phyloP scores from a whole-genome alignment of 1,140 invertebrate genomes.

The Tenebrio molitor region DNA sequence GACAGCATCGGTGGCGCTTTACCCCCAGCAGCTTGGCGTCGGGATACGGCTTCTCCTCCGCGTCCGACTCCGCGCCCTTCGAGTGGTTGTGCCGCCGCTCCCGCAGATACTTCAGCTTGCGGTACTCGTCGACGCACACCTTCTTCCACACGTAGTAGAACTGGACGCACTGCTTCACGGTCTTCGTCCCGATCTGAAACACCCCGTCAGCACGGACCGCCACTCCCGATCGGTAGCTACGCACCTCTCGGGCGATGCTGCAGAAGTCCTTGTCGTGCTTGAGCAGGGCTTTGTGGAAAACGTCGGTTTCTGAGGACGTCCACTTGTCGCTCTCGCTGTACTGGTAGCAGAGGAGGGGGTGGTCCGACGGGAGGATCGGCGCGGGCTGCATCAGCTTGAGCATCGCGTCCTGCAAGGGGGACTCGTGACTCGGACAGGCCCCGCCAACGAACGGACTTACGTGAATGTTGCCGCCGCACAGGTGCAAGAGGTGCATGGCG shows the following conservation, averaged over 20 bases:
- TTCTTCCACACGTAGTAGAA: constrained; percentile 99
- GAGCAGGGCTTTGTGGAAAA: constrained; percentile 88
- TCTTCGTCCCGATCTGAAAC: constrained; percentile 85
- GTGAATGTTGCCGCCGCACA: constrained; percentile 89
- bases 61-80: constrained; percentile 54
- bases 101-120: constrained; percentile 69
- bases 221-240: constrained; percentile 47
- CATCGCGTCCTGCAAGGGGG: constrained; percentile 79
- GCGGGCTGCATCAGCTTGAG: constrained; percentile 81
- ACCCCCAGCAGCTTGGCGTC: constrained; percentile 65
- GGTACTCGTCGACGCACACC: constrained; percentile 89
- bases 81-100: constrained; percentile 55
- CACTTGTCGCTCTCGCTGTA: constrained; percentile 85
- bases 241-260: constrained; percentile 87
- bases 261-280: constrained; percentile 96
- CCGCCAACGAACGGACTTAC: constrained; percentile 74
- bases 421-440: too few species aligned
- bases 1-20: constrained; percentile 34
- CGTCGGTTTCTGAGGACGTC: constrained; percentile 88
- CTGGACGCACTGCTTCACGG: constrained; percentile 94
- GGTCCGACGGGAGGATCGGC: constrained; percentile 79
- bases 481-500: constrained; percentile 90
- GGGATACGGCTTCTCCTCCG: constrained; percentile 63
- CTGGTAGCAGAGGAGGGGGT: constrained; percentile 80
- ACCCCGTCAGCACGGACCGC: constrained; percentile 49